Conservation (phyloP, 2,888 invertebrate genomes). For the Eupithecia dodoneata region DNA sequence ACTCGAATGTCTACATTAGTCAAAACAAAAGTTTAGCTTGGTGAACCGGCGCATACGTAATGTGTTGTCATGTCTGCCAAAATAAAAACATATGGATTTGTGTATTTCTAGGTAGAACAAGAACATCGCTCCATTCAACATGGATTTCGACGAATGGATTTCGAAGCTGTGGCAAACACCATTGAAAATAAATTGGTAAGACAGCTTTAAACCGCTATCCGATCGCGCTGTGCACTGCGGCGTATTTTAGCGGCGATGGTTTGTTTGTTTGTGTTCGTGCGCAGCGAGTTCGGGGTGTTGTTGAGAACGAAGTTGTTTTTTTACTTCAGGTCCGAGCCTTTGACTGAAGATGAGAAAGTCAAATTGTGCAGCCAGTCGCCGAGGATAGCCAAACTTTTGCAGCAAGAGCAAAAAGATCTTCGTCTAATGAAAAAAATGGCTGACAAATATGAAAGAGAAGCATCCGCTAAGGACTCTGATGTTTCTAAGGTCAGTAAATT, state of each 20-base stretch:
- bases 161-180: background rate
- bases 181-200: background rate
- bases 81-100: background rate
- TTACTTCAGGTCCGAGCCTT: background rate
- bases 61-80: background rate
- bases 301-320: background rate
- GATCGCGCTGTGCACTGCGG: too few relatives aligned
- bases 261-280: too few relatives aligned
- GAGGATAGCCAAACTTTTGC: background rate
- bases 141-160: background rate
- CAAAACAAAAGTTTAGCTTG: background rate
- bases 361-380: background rate
- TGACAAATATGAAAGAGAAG: background rate
- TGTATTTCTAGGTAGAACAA: background rate
- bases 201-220: background rate
- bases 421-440: background rate
- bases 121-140: background rate
- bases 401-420: background rate
- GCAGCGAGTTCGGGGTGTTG: too few relatives aligned
- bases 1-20: background rate
- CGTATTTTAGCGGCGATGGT: too few relatives aligned
- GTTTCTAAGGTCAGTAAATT: background rate
- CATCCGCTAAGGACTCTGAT: background rate
- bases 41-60: background rate
- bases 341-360: background rate